Conservation (phyloP, 1,140 invertebrate species). For the Onthophagus taurus region DNA sequence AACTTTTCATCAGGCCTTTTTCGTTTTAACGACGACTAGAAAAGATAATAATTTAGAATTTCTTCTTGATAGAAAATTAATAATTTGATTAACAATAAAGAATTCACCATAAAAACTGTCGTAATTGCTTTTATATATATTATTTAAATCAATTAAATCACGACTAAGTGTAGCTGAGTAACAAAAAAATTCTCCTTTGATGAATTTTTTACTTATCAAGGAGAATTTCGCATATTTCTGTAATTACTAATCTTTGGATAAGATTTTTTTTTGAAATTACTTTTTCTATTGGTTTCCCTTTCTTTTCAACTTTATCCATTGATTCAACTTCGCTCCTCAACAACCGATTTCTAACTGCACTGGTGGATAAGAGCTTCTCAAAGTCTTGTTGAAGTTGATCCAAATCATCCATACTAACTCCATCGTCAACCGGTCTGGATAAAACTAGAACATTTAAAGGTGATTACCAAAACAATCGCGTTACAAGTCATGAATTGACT, state of each 20-base stretch:
- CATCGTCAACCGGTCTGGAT: conserved; percentile 49
- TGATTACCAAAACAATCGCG: conserved; percentile 13
- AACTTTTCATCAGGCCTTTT: conserved; percentile 42
- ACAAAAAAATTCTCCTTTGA: too few species aligned
- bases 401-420: conserved; percentile 66
- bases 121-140: too few species aligned
- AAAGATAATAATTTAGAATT: conserved; percentile 16
- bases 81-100: not conserved
- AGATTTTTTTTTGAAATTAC: too few species aligned
- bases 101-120: too few species aligned
- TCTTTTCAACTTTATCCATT: conserved; percentile 59
- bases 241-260: too few species aligned
- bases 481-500: not conserved
- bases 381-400: conserved; percentile 78
- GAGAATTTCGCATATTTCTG: too few species aligned
- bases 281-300: conserved; percentile 45
- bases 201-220: too few species aligned
- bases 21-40: conserved; percentile 28
- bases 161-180: too few species aligned
- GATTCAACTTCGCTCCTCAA: conserved; percentile 66
- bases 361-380: conserved; percentile 75
- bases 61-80: too few species aligned
- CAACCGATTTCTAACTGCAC: conserved; percentile 63
- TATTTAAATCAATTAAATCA: not conserved
- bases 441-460: conserved; percentile 42